These are phyloP conservation scores for Carollia perspicillata DNA, from an alignment of 2,113 vertebrate species.

Conservation along the genomic window DNA sequence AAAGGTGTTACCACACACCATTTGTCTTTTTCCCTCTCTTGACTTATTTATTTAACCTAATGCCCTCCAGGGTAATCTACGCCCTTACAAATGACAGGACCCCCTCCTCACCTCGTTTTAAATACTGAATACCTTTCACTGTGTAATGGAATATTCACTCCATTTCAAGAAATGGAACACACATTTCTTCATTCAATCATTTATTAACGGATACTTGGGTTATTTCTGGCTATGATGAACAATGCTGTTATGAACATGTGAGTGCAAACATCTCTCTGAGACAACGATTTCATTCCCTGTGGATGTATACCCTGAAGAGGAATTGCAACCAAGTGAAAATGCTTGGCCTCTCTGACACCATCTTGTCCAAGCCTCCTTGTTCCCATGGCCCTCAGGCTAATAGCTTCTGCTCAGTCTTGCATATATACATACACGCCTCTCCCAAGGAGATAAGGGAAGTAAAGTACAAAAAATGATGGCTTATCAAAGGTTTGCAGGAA, in stretches of 20 bases:
- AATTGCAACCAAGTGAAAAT: background rate
- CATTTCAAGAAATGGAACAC: background rate
- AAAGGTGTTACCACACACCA: background rate
- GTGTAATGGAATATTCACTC: background rate
- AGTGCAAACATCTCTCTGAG: background rate
- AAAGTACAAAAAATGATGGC: background rate
- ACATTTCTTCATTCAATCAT: background rate
- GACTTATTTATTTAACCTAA: background rate
- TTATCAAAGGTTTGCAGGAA: background rate
- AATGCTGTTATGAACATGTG: background rate
- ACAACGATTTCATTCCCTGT: background rate
- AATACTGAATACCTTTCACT: background rate
- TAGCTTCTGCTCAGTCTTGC: background rate
- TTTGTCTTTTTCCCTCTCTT: background rate
- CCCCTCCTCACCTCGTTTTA: background rate
- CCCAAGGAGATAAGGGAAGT: background rate
- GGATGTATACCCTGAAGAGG: background rate
- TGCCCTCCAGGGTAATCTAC: background rate
- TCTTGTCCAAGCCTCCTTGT: background rate
- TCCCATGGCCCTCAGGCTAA: background rate
- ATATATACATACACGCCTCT: too few relatives aligned
- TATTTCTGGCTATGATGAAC: background rate
- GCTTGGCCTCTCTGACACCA: background rate
- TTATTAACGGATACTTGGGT: background rate
- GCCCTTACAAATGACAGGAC: background rate